Percentiles rank a stretch among this genome's conserved stretches.
These are phyloP conservation scores for Montipora efflorescens DNA, from an alignment of 64 coral and sea anemone genomes.

Conservation along the genomic window DNA sequence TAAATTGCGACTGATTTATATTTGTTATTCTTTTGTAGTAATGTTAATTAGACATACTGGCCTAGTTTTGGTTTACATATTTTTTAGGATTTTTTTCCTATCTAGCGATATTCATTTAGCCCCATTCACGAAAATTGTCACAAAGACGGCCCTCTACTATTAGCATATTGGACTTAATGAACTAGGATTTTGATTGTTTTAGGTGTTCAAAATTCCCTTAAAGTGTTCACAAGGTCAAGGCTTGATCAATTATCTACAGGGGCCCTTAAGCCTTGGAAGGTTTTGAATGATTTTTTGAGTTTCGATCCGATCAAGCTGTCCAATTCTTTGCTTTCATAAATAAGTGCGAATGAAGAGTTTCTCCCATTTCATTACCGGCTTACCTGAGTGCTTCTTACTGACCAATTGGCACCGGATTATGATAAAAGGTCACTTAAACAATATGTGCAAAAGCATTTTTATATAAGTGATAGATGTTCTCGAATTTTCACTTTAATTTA, in stretches of 20 bases:
- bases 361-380: background rate
- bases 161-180: background rate
- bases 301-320: background rate
- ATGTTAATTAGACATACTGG: too few relatives aligned
- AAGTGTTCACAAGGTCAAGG: background rate
- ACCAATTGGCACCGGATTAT: slow-evolving; percentile 13
- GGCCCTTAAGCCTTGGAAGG: background rate
- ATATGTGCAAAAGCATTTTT: background rate
- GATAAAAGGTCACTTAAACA: background rate
- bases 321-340: background rate
- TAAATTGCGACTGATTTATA: background rate
- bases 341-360: background rate
- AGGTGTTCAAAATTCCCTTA: background rate
- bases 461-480: background rate
- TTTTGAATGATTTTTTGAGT: slow-evolving; percentile 1
- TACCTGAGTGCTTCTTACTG: background rate
- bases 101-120: background rate
- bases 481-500: background rate
- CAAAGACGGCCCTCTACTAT: too few relatives aligned
- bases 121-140: too few relatives aligned
- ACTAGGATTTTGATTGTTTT: background rate
- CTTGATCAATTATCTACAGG: background rate
- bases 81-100: background rate
- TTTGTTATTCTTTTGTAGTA: background rate
- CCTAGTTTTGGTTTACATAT: background rate